Conservation (phyloP, 2,888 invertebrate genomes). For the Drosophila cognata region DNA sequence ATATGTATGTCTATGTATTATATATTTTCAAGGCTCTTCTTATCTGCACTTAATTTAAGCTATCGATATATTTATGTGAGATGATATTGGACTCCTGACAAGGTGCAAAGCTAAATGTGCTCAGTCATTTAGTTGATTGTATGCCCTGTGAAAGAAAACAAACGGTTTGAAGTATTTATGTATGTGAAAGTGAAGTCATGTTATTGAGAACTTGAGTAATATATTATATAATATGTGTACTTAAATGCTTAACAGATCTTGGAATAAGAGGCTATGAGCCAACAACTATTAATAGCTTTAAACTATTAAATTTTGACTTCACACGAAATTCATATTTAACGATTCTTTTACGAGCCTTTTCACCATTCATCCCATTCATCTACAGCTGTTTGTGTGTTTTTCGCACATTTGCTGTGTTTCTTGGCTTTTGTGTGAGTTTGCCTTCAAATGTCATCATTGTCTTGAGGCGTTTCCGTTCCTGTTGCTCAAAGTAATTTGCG, state of each 20-base stretch:
- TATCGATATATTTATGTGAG: constrained; percentile 9
- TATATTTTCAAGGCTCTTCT: background rate
- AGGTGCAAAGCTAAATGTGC: constrained; percentile 49
- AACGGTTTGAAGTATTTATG: background rate
- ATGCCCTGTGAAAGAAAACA: constrained; percentile 11
- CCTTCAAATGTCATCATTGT: constrained; percentile 66
- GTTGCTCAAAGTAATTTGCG: constrained; percentile 57
- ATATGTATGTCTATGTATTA: background rate
- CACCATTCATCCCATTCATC: background rate
- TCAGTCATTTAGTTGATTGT: constrained; percentile 64
- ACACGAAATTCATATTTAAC: background rate
- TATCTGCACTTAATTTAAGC: constrained; percentile 11
- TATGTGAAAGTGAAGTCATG: background rate
- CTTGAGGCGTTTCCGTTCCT: constrained; percentile 56
- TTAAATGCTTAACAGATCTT: background rate
- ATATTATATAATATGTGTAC: background rate
- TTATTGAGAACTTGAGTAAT: background rate
- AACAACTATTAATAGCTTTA: background rate
- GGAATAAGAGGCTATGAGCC: background rate
- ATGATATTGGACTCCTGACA: constrained; percentile 10
- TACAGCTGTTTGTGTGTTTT: background rate
- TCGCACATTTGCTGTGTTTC: constrained; percentile 24
- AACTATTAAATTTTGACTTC: background rate
- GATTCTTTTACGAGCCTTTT: background rate
- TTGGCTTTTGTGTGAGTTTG: constrained; percentile 28